Evolutionary conservation across 2,888 invertebrate genomes (phyloP).

Genomic region (Mythimna impura): DNA sequence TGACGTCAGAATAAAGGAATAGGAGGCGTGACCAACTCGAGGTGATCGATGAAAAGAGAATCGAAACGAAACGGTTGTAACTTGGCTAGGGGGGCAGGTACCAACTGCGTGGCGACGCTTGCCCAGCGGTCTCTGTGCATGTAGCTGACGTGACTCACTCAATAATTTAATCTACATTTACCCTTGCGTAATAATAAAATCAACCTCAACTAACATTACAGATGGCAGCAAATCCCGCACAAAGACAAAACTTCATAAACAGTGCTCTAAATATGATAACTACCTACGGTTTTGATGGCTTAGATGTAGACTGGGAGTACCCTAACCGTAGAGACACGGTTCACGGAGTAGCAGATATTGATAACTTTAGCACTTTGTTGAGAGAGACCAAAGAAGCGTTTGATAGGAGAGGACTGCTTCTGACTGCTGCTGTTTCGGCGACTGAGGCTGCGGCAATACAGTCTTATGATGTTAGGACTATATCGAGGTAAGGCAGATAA

Average conservation of each 20-base stretch:
- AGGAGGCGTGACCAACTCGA: too few species aligned
- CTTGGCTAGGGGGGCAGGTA: too few species aligned
- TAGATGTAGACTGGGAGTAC: constrained; percentile 94
- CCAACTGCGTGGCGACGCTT: too few species aligned
- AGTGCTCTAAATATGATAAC: constrained; percentile 89
- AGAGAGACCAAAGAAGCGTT: constrained; percentile 90
- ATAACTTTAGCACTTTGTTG: constrained; percentile 89
- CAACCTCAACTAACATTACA: constrained; percentile 49
- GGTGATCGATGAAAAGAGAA: too few species aligned
- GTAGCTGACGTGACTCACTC: too few species aligned
- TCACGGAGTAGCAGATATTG: constrained; percentile 82
- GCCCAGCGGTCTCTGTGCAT: too few species aligned
- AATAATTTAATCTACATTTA: background rate
- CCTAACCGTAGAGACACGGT: constrained; percentile 90
- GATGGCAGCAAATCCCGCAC: constrained; percentile 82
- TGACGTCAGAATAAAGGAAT: too few species aligned
- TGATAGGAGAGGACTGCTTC: constrained; percentile 84
- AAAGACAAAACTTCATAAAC: constrained; percentile 89
- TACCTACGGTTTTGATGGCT: constrained; percentile 92
- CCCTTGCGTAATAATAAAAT: background rate
- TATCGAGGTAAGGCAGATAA: constrained; percentile 84
- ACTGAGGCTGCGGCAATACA: constrained; percentile 82
- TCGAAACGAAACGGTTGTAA: too few species aligned
- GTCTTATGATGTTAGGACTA: constrained; percentile 91
- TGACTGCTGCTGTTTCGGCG: constrained; percentile 91